A percentile compares a stretch with the other conserved stretches of the same genome.
Evolutionary conservation across 2,797 vertebrate species (phyloP).

Genomic region (Thunnus albacares): DNA sequence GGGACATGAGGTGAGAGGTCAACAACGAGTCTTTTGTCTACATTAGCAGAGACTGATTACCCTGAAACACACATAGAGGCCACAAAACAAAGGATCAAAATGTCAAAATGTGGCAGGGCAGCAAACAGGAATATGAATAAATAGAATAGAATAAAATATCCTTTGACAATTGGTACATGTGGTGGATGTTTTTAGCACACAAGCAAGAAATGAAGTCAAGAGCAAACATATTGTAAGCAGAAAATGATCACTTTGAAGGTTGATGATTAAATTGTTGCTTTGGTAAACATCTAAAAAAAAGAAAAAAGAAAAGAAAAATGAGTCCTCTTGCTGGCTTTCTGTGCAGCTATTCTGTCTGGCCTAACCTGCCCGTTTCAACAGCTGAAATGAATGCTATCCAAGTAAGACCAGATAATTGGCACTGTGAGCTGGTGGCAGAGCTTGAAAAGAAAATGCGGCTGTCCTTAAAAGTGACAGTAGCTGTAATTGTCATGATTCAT

Average conservation of each 20-base stretch:
- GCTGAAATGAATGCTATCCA: neutral
- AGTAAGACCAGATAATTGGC: neutral
- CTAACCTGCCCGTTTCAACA: neutral
- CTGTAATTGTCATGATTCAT: conserved; percentile 12
- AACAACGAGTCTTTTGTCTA: no score
- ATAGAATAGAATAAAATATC: neutral
- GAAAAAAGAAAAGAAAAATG: neutral
- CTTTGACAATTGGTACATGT: neutral
- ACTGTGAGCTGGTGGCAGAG: neutral
- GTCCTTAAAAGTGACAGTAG: neutral
- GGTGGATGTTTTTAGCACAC: neutral
- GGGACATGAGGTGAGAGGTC: no score
- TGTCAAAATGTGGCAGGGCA: no score
- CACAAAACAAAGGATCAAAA: neutral
- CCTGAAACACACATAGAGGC: neutral
- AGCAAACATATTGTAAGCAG: neutral
- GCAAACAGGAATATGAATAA: neutral
- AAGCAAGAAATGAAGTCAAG: neutral
- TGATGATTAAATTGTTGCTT: conserved; percentile 10
- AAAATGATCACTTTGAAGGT: neutral
- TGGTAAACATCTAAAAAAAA: neutral
- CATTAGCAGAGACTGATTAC: no score
- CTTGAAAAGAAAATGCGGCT: neutral
- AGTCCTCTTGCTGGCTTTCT: neutral
- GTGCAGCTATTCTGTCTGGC: neutral